Percentiles rank a stretch among this genome's conserved stretches.
Evolutionary conservation across 2,888 invertebrate genomes (phyloP).

Genomic region (Leptopilina drosophilae): DNA sequence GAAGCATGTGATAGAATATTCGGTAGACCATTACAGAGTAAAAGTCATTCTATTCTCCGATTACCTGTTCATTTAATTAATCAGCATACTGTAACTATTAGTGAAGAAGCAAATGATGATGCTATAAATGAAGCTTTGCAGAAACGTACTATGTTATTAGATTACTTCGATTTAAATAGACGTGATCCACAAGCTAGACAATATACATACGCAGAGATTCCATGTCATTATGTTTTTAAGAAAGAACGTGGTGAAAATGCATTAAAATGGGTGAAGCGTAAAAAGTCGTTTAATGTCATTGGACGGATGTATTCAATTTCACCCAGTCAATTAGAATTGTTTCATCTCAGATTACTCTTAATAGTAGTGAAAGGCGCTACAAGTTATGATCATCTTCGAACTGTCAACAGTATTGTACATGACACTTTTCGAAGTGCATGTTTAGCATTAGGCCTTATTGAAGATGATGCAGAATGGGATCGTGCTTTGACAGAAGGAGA

Average conservation of each 20-base stretch:
- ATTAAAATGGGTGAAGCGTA: no score
- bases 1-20: constrained; percentile 54
- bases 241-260: no score
- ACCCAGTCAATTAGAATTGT: no score
- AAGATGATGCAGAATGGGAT: constrained; percentile 2
- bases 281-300: no score
- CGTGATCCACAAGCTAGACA: constrained; percentile 42
- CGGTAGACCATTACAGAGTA: constrained; percentile 48
- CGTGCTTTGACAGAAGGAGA: no score
- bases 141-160: background rate
- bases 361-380: no score
- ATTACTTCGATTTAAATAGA: constrained; percentile 39
- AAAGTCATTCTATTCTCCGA: constrained; percentile 49
- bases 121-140: no score
- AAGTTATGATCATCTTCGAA: no score
- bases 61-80: constrained; percentile 47
- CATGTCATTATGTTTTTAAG: no score
- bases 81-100: constrained; percentile 38
- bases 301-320: no score
- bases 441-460: background rate
- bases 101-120: background rate
- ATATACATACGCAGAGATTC: no score
- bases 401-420: constrained; percentile 41
- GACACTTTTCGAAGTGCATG: constrained; percentile 46
- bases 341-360: no score